These are phyloP conservation scores for Sarcophaga caerulescens DNA, from an alignment of 2,888 invertebrate species.

Conservation along the genomic window DNA sequence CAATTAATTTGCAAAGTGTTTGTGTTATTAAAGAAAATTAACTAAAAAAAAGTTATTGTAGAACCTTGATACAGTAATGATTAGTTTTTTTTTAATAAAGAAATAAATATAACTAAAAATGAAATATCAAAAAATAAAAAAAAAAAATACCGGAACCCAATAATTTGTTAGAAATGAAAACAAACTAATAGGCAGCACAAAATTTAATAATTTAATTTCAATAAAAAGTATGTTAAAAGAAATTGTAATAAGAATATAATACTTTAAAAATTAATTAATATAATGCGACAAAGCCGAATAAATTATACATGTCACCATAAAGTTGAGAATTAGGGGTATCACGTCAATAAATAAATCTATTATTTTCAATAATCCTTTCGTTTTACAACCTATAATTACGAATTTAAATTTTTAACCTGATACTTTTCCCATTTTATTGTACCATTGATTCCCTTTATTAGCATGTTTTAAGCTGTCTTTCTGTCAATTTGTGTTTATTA, in stretches of 20 bases:
- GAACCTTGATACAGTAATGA: slow-evolving; percentile 26
- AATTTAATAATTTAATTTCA: slow-evolving; percentile 19
- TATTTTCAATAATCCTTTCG: no score
- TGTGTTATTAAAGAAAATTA: slow-evolving; percentile 62
- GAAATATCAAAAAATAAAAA: slow-evolving; percentile 6
- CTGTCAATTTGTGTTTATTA: no score
- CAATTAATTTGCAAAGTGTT: slow-evolving; percentile 29
- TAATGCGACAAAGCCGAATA: slow-evolving; percentile 16
- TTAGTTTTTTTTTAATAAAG: slow-evolving; percentile 26
- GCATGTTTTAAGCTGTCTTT: no score
- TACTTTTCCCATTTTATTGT: no score
- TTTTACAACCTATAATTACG: not conserved
- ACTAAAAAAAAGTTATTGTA: slow-evolving; percentile 15
- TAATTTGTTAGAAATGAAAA: slow-evolving; percentile 21
- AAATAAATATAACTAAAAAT: slow-evolving; percentile 17
- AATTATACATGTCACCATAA: not conserved
- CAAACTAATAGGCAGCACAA: slow-evolving; percentile 43
- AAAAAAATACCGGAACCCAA: slow-evolving; percentile 52
- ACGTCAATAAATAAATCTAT: no score
- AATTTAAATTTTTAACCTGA: not conserved
- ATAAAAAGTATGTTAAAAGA: slow-evolving; percentile 3
- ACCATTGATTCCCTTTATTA: no score
- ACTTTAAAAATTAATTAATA: slow-evolving; percentile 1
- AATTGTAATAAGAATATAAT: slow-evolving; percentile 20
- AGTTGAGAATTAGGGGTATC: not conserved